Percentiles rank a stretch among this genome's conserved stretches.
Evolutionary conservation across 2,113 vertebrate species (phyloP).

Genomic region (Salvator merianae): DNA sequence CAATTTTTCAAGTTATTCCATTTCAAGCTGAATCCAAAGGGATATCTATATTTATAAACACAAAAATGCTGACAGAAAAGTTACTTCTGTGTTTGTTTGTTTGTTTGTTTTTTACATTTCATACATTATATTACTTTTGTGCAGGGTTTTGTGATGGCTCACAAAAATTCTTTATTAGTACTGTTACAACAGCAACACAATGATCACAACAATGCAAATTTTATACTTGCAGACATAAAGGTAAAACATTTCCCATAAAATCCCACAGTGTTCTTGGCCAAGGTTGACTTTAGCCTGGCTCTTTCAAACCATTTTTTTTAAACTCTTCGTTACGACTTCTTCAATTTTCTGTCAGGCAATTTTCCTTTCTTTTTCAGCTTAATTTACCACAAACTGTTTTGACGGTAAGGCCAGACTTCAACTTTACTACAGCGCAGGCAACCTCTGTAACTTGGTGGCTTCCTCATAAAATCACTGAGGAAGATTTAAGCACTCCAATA

Average conservation of each 20-base stretch:
- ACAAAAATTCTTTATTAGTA: background rate
- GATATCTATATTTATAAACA: background rate
- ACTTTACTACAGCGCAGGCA: background rate
- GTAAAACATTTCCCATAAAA: background rate
- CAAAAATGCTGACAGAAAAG: background rate
- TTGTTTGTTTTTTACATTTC: too few relatives aligned
- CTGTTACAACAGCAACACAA: too few relatives aligned
- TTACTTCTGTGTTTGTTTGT: background rate
- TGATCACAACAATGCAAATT: background rate
- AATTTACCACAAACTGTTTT: slow-evolving; percentile 9
- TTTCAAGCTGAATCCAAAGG: background rate
- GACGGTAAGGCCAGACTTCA: background rate
- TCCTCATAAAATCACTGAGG: slow-evolving; percentile 5
- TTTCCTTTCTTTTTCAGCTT: background rate
- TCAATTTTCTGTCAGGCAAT: background rate
- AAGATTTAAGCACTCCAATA: slow-evolving; percentile 4
- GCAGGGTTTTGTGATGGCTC: background rate
- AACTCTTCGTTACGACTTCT: background rate
- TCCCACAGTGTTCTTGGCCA: background rate
- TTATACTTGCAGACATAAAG: background rate
- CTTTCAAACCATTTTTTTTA: background rate
- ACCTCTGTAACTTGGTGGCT: background rate
- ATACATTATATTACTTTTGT: background rate
- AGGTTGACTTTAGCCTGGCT: background rate
- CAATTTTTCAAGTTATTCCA: too few relatives aligned